Evolutionary conservation across 2,797 vertebrate species (phyloP), one percentile per base, ranked within the genome.

Genomic region (Telmatherina bonti): DNA sequence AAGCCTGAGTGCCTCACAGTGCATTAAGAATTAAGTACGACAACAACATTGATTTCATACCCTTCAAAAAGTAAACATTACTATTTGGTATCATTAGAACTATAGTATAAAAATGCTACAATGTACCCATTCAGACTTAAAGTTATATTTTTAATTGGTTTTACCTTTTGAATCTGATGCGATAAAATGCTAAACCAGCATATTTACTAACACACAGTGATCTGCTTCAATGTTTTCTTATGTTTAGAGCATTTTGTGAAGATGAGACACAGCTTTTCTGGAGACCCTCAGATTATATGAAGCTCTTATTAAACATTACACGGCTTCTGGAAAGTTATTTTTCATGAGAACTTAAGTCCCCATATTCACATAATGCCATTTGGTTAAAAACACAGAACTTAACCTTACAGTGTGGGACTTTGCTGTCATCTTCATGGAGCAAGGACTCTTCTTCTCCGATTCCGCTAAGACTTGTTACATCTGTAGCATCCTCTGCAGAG

Each of bases 361-460:
- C 2, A 22, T 29, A 45, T 56, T n/a, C 13, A 38, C 20, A 53
- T 18, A 26, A 31, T 53, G 35, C n/a, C 4, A 31, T 43, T n/a
- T 24, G 15, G 7, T 20, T 8, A 10, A 67, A 43, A 31, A 64
- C 4, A 31, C 7, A 67, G 11, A 49, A 72, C 33, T 16, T n/a
- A 24, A 51, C 61, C 91, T 38, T 90, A 93, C 93, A 67, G 89
- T 75, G 78, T 91, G 89, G 75, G 92, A 77, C 43, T 83, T 85
- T 36, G 92, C 79, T 72, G 88, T 88, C 92, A 93, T 94, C 87
- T 90, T 92, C 86, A 91, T 85, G 59, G 65, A 80, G 67, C 27
- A 73, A 90, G 92, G 82, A 85, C 94, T 90, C 90, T 92, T 92
- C 84, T 92, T 82, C 81, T 94, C 92, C 89, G 91, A 83, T 82